These are phyloP conservation scores for Colinus virginianus DNA, from an alignment of 2,113 vertebrate species.

Conservation along the genomic window DNA sequence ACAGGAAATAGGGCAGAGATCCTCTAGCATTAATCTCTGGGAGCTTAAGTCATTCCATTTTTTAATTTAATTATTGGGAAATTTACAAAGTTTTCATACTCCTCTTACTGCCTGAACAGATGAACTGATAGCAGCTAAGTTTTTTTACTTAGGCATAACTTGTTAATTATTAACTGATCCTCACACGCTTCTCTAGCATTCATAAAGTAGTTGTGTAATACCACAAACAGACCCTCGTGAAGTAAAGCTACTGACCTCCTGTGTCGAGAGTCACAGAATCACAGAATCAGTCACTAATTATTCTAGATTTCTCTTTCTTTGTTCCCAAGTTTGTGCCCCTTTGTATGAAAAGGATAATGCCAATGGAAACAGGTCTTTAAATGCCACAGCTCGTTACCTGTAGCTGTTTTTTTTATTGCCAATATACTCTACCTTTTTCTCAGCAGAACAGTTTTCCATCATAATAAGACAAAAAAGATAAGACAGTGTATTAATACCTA, in stretches of 20 bases:
- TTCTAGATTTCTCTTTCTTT: neutral
- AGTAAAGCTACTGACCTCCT: neutral
- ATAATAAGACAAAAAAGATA: neutral
- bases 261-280: no score
- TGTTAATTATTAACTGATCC: neutral
- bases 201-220: neutral
- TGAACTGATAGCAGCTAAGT: fast-evolving
- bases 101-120: neutral
- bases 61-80: neutral
- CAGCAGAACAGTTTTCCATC: neutral
- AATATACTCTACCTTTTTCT: neutral
- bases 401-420: neutral
- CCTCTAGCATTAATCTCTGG: neutral
- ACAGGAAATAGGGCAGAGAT: neutral
- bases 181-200: neutral
- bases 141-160: neutral
- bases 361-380: neutral
- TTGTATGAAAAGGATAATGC: neutral
- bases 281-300: neutral
- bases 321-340: neutral
- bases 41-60: neutral
- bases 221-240: neutral
- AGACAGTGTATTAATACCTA: neutral
- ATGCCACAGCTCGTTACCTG: neutral
- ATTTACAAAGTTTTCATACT: neutral